Evolutionary conservation across 2,113 vertebrate species (phyloP), one percentile per base, ranked within the genome.

Genomic region (Melanerpes aurifrons): DNA sequence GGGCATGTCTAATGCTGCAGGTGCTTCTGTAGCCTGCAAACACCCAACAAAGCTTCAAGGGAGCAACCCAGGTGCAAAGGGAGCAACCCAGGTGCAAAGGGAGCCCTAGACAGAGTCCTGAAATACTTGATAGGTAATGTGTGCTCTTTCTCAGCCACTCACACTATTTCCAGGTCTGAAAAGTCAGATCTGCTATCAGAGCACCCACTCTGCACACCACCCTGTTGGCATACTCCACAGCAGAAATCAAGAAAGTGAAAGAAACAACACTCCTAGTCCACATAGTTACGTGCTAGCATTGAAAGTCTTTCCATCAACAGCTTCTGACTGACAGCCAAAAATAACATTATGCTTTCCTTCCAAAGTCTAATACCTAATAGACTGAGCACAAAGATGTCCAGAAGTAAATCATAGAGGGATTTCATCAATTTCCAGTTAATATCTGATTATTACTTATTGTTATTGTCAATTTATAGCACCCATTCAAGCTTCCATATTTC

Each of bases 321-420:
- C 70, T 81, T 81, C 86, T 92, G 74, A 86, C 64, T 18, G 31
- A 20, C 77, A 62, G 88, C 88, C 96, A 95, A 96, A 94, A 92
- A 66, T 5, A 92, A 75, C 86, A 92, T 66, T 15, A 82, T 45
- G 12, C n/a, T 82, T 88, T 25, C 58, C 37, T 82, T 66, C 58
- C 50, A 48, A 47, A 94, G 26, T 35, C 37, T 81, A 35, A 48
- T 28, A 75, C 31, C 62, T 68, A 90, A 75, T 14, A 92, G 69
- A 74, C 7, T 40, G 84, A 69, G 63, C 35, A 75, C n/a, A 75
- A 84, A 72, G 31, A 69, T 25, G 16, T 15, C 50, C 1, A 0
- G 90, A 92, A 93, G 72, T 37, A 78, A 92, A 74, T 37, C 18
- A 74, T 37, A 61, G 48, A 83, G 50, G 21, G 19, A 75, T 82